phyloP scores from a whole-genome alignment of 2,888 invertebrate species.

The Pachydiplax longipennis region DNA sequence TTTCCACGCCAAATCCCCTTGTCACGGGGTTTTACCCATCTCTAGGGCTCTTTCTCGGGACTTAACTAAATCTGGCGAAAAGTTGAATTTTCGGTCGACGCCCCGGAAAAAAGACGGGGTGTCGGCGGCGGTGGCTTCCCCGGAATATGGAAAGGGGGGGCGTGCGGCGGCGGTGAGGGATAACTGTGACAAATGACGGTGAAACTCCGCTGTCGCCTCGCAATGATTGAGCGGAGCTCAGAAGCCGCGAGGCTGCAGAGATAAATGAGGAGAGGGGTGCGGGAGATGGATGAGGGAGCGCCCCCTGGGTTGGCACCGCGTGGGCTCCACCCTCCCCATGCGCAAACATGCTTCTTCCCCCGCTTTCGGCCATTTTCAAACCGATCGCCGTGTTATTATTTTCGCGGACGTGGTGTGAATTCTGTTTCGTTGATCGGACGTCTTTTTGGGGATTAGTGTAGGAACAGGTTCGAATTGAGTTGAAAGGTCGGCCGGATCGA shows the following conservation, averaged over 20 bases:
- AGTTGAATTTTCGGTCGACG: background rate
- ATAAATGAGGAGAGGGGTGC: background rate
- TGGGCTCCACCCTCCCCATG: background rate
- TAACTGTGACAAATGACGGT: slow-evolving; percentile 51
- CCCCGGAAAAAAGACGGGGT: background rate
- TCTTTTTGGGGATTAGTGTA: no score
- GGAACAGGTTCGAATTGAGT: no score
- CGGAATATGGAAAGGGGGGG: background rate
- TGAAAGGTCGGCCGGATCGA: no score
- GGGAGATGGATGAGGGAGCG: slow-evolving; percentile 10
- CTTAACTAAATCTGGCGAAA: background rate
- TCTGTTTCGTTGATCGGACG: background rate
- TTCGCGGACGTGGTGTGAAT: background rate
- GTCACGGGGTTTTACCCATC: no score
- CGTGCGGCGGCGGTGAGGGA: background rate
- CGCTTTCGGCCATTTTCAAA: background rate
- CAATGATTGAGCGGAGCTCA: slow-evolving; percentile 50
- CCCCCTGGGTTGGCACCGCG: background rate
- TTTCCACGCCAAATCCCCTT: no score
- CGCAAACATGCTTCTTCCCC: background rate
- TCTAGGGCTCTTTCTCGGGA: background rate
- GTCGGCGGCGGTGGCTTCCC: background rate
- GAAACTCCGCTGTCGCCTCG: slow-evolving; percentile 50
- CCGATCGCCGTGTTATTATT: background rate
- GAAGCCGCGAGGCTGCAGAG: background rate